These are phyloP conservation scores for Lepidochrysops patricia DNA, from an alignment of 2,888 invertebrate species.

Conservation along the genomic window DNA sequence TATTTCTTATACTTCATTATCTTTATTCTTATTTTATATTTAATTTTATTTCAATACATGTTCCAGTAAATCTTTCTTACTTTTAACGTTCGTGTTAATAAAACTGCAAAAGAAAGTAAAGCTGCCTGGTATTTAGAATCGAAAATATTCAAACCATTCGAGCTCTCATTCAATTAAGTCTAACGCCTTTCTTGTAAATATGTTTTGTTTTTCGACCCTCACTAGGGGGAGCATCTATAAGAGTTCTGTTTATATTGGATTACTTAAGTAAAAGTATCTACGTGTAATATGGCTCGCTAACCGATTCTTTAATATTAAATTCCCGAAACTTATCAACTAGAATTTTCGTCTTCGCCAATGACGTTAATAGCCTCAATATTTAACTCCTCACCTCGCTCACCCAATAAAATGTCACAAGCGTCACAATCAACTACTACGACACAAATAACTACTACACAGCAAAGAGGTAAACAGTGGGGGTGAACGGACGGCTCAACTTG, in stretches of 20 bases:
- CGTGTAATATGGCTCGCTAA: not conserved
- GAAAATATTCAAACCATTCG: not conserved
- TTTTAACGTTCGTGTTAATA: not conserved
- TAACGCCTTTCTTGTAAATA: not conserved
- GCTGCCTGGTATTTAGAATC: not conserved
- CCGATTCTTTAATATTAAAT: not conserved
- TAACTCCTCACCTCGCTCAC: not conserved
- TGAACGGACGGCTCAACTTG: conserved; percentile 71
- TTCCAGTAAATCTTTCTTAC: not conserved
- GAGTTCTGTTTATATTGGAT: not conserved
- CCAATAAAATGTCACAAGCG: not conserved
- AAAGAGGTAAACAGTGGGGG: conserved; percentile 53
- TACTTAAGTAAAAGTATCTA: not conserved
- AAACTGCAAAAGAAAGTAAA: not conserved
- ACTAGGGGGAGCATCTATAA: not conserved
- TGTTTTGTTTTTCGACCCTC: not conserved
- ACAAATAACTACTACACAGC: conserved; percentile 20
- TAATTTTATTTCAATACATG: not conserved
- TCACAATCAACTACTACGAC: not conserved
- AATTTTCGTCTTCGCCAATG: not conserved
- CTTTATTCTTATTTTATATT: not conserved
- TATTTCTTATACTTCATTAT: too few species aligned
- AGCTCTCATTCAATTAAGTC: not conserved
- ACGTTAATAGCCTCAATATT: not conserved
- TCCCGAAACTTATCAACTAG: not conserved